These are phyloP conservation scores for Cheilosia vulpina DNA, from an alignment of 2,888 invertebrate genomes.

Conservation along the genomic window DNA sequence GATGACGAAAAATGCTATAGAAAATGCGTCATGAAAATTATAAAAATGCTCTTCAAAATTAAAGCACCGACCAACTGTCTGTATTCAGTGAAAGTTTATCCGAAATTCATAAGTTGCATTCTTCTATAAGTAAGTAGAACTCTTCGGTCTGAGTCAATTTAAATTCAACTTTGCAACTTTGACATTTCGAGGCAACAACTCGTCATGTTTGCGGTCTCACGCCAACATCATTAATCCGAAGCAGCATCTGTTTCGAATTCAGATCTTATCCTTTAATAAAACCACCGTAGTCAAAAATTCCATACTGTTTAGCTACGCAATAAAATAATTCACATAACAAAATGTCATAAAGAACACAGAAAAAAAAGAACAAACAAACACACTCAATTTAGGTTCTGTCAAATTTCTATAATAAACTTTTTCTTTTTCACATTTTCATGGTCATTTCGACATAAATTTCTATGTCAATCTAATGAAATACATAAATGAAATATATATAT, in stretches of 20 bases:
- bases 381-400: conserved; percentile 10
- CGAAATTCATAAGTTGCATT: too few species aligned
- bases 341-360: conserved; percentile 11
- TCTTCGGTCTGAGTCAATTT: neutral
- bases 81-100: too few species aligned
- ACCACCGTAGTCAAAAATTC: neutral
- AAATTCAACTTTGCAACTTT: neutral
- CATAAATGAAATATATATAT: too few species aligned
- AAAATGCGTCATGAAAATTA: too few species aligned
- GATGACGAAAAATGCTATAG: too few species aligned
- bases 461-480: conserved; percentile 51
- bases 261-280: neutral
- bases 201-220: neutral
- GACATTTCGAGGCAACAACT: neutral
- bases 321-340: neutral
- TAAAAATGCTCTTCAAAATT: too few species aligned
- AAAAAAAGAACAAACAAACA: neutral
- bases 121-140: too few species aligned
- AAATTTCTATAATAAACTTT: neutral
- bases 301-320: neutral
- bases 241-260: conserved; percentile 24
- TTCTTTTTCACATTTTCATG: conserved; percentile 24
- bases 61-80: too few species aligned
- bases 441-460: conserved; percentile 48
- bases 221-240: conserved; percentile 5